These are phyloP conservation scores for Eretmochelys imbricata DNA, from an alignment of 2,113 vertebrate species.

Conservation along the genomic window DNA sequence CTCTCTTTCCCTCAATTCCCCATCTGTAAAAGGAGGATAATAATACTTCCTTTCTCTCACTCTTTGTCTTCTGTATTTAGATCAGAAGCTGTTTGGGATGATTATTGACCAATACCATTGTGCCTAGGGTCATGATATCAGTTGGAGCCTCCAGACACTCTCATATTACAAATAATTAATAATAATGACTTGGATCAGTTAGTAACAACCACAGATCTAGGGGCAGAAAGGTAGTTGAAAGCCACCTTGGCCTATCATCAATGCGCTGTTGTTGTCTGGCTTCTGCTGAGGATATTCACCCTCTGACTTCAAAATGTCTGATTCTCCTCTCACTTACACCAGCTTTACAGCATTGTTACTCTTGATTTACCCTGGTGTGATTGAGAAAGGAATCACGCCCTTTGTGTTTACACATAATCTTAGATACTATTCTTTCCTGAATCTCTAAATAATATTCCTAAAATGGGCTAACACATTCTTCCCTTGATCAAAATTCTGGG, in stretches of 20 bases:
- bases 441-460: not conserved
- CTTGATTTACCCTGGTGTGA: not conserved
- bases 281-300: not conserved
- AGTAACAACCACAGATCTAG: not conserved
- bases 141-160: not conserved
- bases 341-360: not conserved
- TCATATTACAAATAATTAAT: not conserved
- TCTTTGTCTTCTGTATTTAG: not conserved
- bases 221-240: not conserved
- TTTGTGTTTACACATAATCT: not conserved
- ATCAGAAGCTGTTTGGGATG: fast-evolving
- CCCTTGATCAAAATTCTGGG: not conserved
- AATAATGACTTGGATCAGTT: not conserved
- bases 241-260: not conserved
- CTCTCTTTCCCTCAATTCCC: not conserved
- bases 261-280: not conserved
- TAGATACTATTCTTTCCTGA: not conserved
- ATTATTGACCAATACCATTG: not conserved
- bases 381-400: not conserved
- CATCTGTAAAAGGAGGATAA: not conserved
- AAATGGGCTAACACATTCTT: not conserved
- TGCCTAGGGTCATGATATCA: not conserved
- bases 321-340: not conserved
- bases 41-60: not conserved
- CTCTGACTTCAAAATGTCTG: not conserved